These are phyloP conservation scores for Hippotragus niger DNA, from an alignment of 2,113 vertebrate species.

Conservation along the genomic window DNA sequence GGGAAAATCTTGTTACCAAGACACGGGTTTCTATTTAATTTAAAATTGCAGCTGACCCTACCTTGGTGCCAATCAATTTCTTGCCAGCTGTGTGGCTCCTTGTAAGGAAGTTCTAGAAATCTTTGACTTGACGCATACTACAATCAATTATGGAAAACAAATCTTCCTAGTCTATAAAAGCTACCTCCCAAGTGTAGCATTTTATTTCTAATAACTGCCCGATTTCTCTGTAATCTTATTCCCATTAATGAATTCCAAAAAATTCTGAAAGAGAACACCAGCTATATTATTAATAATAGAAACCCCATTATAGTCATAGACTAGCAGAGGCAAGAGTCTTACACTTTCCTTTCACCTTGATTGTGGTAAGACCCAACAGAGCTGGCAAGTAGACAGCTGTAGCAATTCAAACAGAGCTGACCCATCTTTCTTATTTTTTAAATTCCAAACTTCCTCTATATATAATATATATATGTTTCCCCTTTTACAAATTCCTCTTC, in stretches of 20 bases:
- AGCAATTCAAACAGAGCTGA: background rate
- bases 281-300: background rate
- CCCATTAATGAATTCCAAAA: background rate
- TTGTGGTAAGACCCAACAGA: background rate
- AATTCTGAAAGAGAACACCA: background rate
- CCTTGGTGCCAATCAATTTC: slow-evolving; percentile 89
- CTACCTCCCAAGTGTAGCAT: slow-evolving; percentile 80
- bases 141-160: slow-evolving; percentile 90
- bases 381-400: background rate
- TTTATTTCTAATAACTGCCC: background rate
- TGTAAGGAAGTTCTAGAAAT: slow-evolving; percentile 92
- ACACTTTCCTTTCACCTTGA: background rate
- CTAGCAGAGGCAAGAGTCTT: background rate
- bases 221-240: background rate
- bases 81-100: slow-evolving; percentile 89
- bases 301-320: background rate
- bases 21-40: slow-evolving; percentile 91
- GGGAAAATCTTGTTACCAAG: slow-evolving; percentile 89
- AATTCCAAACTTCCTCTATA: background rate
- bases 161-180: slow-evolving; percentile 91
- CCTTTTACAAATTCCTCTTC: background rate
- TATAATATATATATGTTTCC: background rate
- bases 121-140: slow-evolving; percentile 88
- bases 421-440: background rate
- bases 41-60: slow-evolving; percentile 88